A percentile compares a stretch with the other conserved stretches of the same genome.
These are phyloP conservation scores for Calameuta pallipes DNA, from an alignment of 2,888 invertebrate genomes.

Conservation along the genomic window DNA sequence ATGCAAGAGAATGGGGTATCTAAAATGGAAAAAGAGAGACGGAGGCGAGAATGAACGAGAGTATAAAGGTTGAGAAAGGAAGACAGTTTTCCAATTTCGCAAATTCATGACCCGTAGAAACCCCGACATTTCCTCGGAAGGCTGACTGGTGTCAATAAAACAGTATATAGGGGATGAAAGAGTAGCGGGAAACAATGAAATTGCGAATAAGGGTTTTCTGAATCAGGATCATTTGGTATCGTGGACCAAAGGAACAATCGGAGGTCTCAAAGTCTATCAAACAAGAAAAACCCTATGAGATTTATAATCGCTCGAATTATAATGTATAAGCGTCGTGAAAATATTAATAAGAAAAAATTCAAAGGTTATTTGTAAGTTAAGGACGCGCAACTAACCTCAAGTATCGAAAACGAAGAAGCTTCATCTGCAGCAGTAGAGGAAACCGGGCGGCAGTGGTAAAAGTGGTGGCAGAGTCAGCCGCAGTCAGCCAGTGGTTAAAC, in stretches of 20 bases:
- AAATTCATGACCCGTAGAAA: slow-evolving; percentile 37
- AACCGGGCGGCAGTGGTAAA: background rate
- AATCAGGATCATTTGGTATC: background rate
- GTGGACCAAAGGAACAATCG: background rate
- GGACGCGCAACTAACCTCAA: background rate
- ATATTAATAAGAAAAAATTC: background rate
- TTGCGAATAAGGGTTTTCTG: background rate
- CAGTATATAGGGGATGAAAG: background rate
- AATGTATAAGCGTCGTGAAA: background rate
- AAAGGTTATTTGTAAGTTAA: background rate
- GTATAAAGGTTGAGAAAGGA: slow-evolving; percentile 24
- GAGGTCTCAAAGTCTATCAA: background rate
- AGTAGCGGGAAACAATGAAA: background rate
- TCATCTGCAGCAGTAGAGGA: background rate
- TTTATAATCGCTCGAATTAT: background rate
- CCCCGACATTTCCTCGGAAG: slow-evolving; percentile 7
- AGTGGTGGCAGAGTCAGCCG: background rate
- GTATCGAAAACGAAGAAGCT: background rate
- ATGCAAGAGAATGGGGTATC: background rate
- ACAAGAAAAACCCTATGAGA: background rate
- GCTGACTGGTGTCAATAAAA: slow-evolving; percentile 45
- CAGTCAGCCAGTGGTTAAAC: background rate
- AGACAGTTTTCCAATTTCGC: slow-evolving; percentile 46
- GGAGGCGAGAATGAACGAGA: background rate
- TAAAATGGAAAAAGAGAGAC: background rate